A percentile compares a stretch with the other conserved stretches of the same genome.
phyloP scores from a whole-genome alignment of 2,797 vertebrate species.

The Streptopelia turtur region DNA sequence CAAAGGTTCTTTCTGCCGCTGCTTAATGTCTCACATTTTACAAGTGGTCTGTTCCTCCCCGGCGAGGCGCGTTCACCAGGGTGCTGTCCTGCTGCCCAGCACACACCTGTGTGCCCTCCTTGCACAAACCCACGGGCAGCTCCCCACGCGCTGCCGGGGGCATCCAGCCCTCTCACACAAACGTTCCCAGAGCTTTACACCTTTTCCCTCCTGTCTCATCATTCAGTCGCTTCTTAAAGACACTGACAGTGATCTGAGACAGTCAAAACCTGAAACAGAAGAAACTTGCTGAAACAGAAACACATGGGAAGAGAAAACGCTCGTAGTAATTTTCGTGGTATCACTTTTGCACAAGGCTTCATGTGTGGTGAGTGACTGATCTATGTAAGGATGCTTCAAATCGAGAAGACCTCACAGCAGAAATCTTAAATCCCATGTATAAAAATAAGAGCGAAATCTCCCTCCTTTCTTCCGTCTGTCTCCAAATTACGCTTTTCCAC shows the following conservation, averaged over 20 bases:
- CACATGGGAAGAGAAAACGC: not conserved
- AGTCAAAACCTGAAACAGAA: not conserved
- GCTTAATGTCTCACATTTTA: not conserved
- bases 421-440: not conserved
- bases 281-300: not conserved
- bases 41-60: not conserved
- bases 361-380: not conserved
- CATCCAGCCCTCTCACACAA: not conserved
- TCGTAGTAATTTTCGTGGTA: not conserved
- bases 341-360: not conserved
- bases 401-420: not conserved
- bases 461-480: not conserved
- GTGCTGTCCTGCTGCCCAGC: not conserved
- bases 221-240: not conserved
- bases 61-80: not conserved
- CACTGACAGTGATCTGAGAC: not conserved
- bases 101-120: not conserved
- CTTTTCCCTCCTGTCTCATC: conserved; percentile 16
- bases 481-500: not conserved
- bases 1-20: not conserved
- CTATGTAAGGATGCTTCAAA: not conserved
- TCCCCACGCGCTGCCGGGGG: not conserved
- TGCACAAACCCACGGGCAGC: not conserved
- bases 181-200: not conserved
- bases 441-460: not conserved